These are phyloP conservation scores for Chaetodon trifasciatus DNA, from an alignment of 2,797 vertebrate species.

Conservation along the genomic window DNA sequence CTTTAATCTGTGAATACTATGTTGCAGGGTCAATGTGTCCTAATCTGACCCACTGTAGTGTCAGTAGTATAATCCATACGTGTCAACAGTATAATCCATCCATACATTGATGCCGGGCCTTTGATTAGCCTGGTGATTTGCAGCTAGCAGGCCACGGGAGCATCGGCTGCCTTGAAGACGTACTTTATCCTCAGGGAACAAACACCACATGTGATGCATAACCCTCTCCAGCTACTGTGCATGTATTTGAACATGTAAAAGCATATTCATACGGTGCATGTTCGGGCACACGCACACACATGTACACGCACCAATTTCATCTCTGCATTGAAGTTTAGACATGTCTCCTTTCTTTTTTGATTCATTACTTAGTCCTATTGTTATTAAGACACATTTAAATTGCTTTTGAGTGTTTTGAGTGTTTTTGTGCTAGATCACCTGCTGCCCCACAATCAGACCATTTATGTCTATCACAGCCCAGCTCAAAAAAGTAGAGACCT, in stretches of 20 bases:
- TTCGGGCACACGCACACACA: neutral
- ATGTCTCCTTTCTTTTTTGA: neutral
- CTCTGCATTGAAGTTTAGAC: neutral
- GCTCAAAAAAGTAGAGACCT: slow-evolving; percentile 4
- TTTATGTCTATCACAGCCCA: neutral
- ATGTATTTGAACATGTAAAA: neutral
- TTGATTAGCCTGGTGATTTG: slow-evolving; percentile 52
- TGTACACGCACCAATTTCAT: neutral
- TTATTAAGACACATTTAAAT: neutral
- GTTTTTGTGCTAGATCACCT: neutral
- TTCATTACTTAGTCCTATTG: neutral
- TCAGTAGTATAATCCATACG: slow-evolving; percentile 46
- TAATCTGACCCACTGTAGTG: slow-evolving; percentile 49
- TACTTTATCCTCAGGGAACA: neutral
- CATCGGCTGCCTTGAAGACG: neutral
- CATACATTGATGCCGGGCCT: slow-evolving; percentile 22
- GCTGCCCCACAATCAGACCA: neutral
- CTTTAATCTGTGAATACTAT: slow-evolving; percentile 43
- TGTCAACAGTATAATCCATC: slow-evolving; percentile 56
- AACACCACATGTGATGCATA: neutral
- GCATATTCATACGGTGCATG: neutral
- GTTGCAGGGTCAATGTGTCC: slow-evolving; percentile 45
- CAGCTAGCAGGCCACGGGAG: slow-evolving; percentile 2
- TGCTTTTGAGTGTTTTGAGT: neutral
- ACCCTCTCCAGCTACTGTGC: too few species aligned